Conservation (phyloP, 2,797 vertebrate genomes). For the Pipistrellus kuhlii region DNA sequence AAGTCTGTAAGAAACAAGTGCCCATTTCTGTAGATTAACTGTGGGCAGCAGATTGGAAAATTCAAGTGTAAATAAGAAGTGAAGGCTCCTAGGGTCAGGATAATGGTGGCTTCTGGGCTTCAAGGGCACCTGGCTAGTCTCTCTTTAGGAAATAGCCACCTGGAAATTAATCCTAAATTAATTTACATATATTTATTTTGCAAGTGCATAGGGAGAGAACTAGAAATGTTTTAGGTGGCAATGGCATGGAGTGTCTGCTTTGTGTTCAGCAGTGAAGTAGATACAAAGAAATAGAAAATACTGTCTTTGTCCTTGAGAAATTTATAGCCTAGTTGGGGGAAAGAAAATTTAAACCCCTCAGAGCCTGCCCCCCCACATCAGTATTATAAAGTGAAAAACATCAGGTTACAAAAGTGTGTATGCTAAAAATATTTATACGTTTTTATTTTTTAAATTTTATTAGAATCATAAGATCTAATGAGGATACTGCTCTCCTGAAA, state of each 20-base stretch:
- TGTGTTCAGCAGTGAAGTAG: not conserved
- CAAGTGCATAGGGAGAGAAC: not conserved
- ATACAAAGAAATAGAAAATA: constrained; percentile 24
- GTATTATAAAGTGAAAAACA: constrained; percentile 40
- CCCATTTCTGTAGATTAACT: not conserved
- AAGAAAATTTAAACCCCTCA: not conserved
- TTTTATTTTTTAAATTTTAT: constrained; percentile 36
- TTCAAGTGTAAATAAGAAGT: not conserved
- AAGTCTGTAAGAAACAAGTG: not conserved
- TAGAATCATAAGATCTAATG: not conserved
- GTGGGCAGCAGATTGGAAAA: not conserved
- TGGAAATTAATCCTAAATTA: not conserved
- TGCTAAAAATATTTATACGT: constrained; percentile 1
- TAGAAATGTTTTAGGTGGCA: constrained; percentile 1
- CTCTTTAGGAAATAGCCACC: not conserved
- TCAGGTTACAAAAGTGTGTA: not conserved
- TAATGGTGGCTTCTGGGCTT: not conserved
- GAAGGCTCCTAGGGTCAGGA: not conserved
- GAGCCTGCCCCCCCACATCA: no score
- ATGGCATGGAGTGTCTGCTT: not conserved
- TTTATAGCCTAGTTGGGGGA: constrained; percentile 25
- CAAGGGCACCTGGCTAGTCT: not conserved
- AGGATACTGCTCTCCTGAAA: not conserved
- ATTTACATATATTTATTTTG: not conserved
- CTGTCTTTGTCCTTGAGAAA: constrained; percentile 4